These are phyloP conservation scores for Tauraco hartlaubi DNA, from an alignment of 2,797 vertebrate genomes.

Conservation along the genomic window DNA sequence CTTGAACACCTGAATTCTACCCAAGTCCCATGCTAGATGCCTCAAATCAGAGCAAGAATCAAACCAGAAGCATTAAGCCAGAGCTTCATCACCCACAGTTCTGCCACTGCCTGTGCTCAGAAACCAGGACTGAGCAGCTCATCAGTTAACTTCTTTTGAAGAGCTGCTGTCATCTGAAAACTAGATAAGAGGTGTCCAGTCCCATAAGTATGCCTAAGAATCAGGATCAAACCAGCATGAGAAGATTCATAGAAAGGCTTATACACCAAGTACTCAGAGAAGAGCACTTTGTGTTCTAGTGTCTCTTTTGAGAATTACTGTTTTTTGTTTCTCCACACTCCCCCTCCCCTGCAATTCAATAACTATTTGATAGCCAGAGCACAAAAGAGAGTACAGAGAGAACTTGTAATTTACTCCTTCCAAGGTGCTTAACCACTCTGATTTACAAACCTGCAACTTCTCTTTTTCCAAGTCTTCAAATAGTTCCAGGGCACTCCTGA, in stretches of 20 bases:
- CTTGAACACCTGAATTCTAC: neutral
- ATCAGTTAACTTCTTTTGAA: neutral
- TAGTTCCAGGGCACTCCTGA: neutral
- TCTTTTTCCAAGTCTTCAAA: neutral
- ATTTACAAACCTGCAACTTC: neutral
- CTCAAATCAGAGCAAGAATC: neutral
- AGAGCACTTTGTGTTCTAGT: neutral
- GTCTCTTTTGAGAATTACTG: neutral
- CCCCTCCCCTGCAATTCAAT: fast-evolving
- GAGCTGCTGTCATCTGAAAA: neutral
- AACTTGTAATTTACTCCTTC: neutral
- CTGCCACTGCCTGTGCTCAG: neutral
- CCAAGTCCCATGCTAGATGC: neutral
- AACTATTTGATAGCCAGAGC: neutral
- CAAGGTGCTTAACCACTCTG: neutral
- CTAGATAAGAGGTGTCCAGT: neutral
- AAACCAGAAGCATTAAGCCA: neutral
- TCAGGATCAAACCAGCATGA: neutral
- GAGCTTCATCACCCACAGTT: neutral
- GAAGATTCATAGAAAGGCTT: neutral
- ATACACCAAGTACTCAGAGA: neutral
- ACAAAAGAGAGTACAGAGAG: neutral
- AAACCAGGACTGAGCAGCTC: neutral
- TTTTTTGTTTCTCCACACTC: neutral
- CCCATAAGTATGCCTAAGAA: neutral